Evolutionary conservation across 2,797 vertebrate genomes (phyloP), one percentile per base, ranked within the genome.

Genomic region (Rallus crepitans): DNA sequence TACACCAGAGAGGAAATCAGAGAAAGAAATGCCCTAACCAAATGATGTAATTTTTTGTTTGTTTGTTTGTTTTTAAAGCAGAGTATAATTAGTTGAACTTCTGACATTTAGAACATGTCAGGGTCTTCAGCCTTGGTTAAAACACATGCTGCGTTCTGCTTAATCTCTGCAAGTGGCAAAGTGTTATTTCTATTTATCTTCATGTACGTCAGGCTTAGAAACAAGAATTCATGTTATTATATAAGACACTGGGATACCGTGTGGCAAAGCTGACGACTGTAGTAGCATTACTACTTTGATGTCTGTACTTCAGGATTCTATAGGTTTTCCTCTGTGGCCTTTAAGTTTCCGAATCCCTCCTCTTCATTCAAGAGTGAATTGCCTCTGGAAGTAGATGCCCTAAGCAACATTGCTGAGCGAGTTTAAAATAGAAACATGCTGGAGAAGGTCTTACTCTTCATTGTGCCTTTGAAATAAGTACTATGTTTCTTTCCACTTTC

Each of bases 381-480:
- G 73, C 90, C 83, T 94, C 76, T 94, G 65, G 78, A 95, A 93
- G 69, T 89, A 85, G 80, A 84, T 88, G 80, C 95, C 71, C 82
- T 77, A 33, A 96, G 77, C 68, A 87, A 55, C n/a, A 37, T 87
- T 90, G 55, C 87, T 94, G 71, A 42, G 33, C 1, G 1, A 88
- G 45, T 95, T 94, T 87, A 94, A 96, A 95, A 96, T 85, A 94
- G 88, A 89, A 96, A 57, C 61, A 14, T 40, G 12, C 77, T 94
- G 92, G 76, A 65, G 80, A 91, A 90, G 56, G 65, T 91, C 87
- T 87, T 79, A 25, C 47, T 84, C 53, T 59, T 93, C 72, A 83
- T 61, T 0, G 0, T 94, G 77, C 60, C 87, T 94, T 95, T 90
- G 91, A 93, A 95, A 80, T 52, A 59, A 1, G 3, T 61, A 15